Evolutionary conservation across 2,888 invertebrate genomes (phyloP), one percentile per base, ranked within the genome.

Genomic region (Epinotia ramella): DNA sequence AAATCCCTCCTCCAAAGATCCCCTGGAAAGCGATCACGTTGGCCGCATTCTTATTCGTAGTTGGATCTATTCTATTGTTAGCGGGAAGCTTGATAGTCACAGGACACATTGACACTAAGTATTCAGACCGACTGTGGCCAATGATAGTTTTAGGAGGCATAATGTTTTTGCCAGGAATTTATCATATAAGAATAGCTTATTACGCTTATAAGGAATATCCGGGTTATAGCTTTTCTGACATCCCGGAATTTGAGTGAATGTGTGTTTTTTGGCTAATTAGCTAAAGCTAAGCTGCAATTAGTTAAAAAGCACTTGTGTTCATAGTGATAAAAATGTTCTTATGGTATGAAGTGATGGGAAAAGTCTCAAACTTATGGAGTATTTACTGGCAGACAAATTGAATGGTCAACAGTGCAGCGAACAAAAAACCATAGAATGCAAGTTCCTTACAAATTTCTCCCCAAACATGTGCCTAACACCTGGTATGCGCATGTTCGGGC

Each of bases 131-230:
- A 78, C 96, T 97, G 88, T 98, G 98, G 97, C 98, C 98, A 0
- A 95, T 98, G 89, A 96, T 98, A 79, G 96, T 98, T 81, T 93
- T 99, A 84, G 99, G 98, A 49, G 94, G 96, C 28, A 94, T 99
- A 57, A 98, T 98, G 97, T 98, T 98, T 86, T 96, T 98, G 80
- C 98, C 98, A 0, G 98, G 98, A 59, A 97, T 97, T 70, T 98
- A 98, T 90, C 98, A 99, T 87, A 96, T 98, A 66, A 96, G 98
- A 82, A 97, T 98, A 85, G 97, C 98, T 49, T 96, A 97, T 87
- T 97, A 97, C 90, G 98, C 98, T 0, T 98, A 96, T 88, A 96
- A 96, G 81, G 96, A 97, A 85, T 97, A 97, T 84, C 96, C 97
- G 70, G 98, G 98, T 1, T 98, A 97, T 88, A 97, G 97, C 65